phyloP scores from a whole-genome alignment of 2,113 vertebrate species.

The Isurus oxyrinchus region DNA sequence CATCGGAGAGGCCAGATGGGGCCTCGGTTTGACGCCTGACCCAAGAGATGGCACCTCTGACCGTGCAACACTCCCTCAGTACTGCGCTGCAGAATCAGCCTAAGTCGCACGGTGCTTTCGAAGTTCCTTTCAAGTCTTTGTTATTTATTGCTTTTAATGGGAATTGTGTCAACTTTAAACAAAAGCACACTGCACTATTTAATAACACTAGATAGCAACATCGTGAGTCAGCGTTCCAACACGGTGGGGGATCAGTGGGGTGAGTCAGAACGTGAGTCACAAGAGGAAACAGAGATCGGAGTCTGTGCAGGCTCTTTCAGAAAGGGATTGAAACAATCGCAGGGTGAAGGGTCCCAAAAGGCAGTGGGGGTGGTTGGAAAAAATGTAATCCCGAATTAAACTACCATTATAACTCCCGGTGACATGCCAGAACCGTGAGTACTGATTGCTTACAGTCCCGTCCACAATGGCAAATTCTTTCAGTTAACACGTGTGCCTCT shows the following conservation, averaged over 20 bases:
- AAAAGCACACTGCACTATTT: neutral
- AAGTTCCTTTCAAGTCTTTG: neutral
- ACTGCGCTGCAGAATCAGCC: neutral
- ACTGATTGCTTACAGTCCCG: neutral
- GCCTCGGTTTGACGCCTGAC: neutral
- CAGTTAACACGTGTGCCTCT: neutral
- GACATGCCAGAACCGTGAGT: neutral
- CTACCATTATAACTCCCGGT: neutral
- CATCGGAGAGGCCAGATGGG: neutral
- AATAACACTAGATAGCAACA: neutral
- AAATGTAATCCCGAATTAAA: neutral
- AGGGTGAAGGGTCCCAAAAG: neutral
- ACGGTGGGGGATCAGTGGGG: neutral
- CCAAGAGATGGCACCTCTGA: neutral
- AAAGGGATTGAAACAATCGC: neutral
- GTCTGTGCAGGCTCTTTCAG: neutral
- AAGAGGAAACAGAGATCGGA: neutral
- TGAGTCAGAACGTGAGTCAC: slow-evolving; percentile 9
- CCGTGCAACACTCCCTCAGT: neutral
- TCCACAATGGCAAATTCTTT: neutral
- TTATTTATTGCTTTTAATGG: neutral
- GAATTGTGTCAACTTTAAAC: neutral
- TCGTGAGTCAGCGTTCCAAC: slow-evolving; percentile 3
- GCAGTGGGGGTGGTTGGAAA: neutral
- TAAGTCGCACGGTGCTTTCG: neutral